Evolutionary conservation across 2,113 vertebrate genomes (phyloP).

Genomic region (Nesogale talazaci): DNA sequence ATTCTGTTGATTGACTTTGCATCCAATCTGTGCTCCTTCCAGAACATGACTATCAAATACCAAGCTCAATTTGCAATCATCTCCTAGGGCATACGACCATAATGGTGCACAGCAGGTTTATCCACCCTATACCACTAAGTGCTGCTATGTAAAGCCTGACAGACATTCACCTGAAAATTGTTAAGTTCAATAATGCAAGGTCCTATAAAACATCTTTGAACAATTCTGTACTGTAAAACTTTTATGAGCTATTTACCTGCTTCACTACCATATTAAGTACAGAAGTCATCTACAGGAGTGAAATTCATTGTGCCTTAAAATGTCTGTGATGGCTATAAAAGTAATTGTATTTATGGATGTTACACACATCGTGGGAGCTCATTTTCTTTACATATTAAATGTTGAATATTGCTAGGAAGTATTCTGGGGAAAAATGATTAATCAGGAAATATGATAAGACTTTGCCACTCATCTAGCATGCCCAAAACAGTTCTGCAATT

Average conservation of each 20-base stretch:
- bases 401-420: constrained; percentile 12
- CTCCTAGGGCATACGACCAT: neutral
- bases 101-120: neutral
- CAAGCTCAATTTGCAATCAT: neutral
- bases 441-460: neutral
- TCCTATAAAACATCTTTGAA: neutral
- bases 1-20: neutral
- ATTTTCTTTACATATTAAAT: constrained; percentile 6
- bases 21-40: neutral
- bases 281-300: neutral
- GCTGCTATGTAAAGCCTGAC: neutral
- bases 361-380: neutral
- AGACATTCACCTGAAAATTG: neutral
- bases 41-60: neutral
- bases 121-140: neutral
- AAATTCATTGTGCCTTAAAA: neutral
- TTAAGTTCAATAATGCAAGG: neutral
- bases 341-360: constrained; percentile 39
- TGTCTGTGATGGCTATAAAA: constrained; percentile 30
- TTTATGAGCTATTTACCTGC: neutral
- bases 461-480: neutral
- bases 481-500: neutral
- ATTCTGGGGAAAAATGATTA: neutral
- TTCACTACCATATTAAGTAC: neutral
- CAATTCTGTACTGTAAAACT: neutral